These are phyloP conservation scores for Ichneumoninae sp. DNA, from an alignment of 2,888 invertebrate species.

Conservation along the genomic window DNA sequence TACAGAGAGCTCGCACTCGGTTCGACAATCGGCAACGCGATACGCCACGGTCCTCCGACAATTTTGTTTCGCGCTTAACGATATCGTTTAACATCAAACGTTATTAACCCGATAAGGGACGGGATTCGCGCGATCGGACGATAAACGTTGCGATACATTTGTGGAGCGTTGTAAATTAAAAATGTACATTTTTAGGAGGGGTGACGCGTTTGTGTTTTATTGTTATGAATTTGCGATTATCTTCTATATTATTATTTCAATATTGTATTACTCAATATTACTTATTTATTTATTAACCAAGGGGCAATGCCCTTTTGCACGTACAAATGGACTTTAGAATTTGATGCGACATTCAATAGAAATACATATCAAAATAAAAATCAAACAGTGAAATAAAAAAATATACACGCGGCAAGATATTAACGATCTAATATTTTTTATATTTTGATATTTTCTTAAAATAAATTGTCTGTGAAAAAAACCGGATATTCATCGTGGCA, in stretches of 20 bases:
- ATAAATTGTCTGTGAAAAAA: background rate
- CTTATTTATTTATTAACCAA: background rate
- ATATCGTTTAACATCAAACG: constrained; percentile 45
- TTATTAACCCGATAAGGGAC: constrained; percentile 11
- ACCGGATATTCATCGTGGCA: background rate
- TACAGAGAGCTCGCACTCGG: constrained; percentile 34
- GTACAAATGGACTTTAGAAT: too few relatives aligned
- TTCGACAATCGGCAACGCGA: constrained; percentile 42
- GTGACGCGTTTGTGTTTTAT: background rate
- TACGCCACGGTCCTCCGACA: constrained; percentile 12
- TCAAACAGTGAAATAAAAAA: too few relatives aligned
- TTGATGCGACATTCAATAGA: too few relatives aligned
- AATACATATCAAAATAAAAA: too few relatives aligned
- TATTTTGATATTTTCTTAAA: too few relatives aligned
- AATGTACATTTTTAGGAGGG: background rate
- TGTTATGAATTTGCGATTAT: background rate
- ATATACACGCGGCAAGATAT: too few relatives aligned
- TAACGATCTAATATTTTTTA: too few relatives aligned
- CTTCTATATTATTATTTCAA: background rate
- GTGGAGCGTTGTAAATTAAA: background rate
- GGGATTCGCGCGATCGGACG: background rate
- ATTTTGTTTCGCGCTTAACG: constrained; percentile 45
- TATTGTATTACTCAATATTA: too few relatives aligned
- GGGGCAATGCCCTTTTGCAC: too few relatives aligned
- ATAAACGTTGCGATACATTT: background rate